Evolutionary conservation across 92 coral and sea anemone species (phyloP).

Genomic region (Porites divaricata): DNA sequence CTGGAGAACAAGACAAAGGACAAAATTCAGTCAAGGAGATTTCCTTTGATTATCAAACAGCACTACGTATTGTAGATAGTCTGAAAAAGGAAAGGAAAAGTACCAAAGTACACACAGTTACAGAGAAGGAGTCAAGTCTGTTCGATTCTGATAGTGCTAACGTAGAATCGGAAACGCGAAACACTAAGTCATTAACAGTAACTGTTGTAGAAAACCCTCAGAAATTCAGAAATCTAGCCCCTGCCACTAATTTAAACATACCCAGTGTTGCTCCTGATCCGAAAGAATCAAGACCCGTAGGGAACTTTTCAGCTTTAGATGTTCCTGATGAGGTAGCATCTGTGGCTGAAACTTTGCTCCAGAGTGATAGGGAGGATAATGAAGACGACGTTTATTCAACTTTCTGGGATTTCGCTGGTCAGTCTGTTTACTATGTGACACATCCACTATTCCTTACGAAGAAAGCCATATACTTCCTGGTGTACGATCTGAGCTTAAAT

Average conservation of each 20-base stretch:
- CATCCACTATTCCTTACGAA: not conserved
- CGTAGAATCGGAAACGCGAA: not conserved
- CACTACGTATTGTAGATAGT: not conserved
- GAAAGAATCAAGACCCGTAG: not conserved
- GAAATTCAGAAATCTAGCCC: not conserved
- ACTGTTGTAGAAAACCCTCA: not conserved
- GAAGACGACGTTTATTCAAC: not conserved
- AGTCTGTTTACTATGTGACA: not conserved
- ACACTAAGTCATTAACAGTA: not conserved
- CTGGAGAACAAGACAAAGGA: not conserved
- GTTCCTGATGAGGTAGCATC: not conserved
- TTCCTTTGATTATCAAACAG: not conserved
- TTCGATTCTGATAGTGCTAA: not conserved
- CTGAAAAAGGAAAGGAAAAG: not conserved
- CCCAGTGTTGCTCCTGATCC: not conserved
- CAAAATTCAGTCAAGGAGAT: not conserved
- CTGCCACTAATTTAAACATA: not conserved
- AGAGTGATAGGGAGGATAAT: not conserved
- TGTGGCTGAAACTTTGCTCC: not conserved
- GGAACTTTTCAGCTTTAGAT: not conserved
- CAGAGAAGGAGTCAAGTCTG: not conserved
- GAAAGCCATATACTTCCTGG: not conserved
- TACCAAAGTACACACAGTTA: not conserved
- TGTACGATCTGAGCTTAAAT: not conserved
- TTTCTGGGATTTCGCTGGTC: not conserved